Evolutionary conservation across 2,888 invertebrate genomes (phyloP), one percentile per base, ranked within the genome.

Genomic region (Rhagophthalmus giganteus): DNA sequence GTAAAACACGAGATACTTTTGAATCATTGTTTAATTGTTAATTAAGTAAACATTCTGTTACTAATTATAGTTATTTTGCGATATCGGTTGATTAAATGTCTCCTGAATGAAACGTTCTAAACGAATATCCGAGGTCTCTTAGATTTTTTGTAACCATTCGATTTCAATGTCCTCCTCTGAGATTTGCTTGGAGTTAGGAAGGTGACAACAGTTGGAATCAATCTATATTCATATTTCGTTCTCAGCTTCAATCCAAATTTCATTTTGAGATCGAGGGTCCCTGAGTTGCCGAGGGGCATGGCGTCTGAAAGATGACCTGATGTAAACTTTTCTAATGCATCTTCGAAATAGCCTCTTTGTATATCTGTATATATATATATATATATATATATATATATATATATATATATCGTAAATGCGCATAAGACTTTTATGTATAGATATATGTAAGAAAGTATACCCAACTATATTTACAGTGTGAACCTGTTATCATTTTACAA

Each of bases 211-310:
- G 45, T 42, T 39, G 45, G 27, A 49, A 39, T 49, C 56, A 56
- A 53, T 53, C 46, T 54, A 46, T 54, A 50, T 50, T 54, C 54
- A 47, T 57, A 57, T 53, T 49, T 48, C 30, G 33, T 37, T 39
- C 37, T 33, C 25, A 15, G 16, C 28, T 54, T 54, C 53, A 33
- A 47, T 48, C 28, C 33, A 54, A 54, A 54, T 39, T 48, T 54
- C 42, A 54, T 39, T 54, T 48, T 42, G 32, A 37, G 42, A 34
- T 48, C 32, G 47, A 41, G 47, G 7, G 3, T 3, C 7, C 20
- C 4, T 20, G 20, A n/a, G n/a, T n/a, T 20, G 3, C 3, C 20
- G 3, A 20, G 7, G 7, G 3, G 20, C 7, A 20, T 5, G 20
- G 7, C 20, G 20, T 5, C 20, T 20, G 7, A 20, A 20, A 5